Percentiles rank a stretch among this genome's conserved stretches.
Conservation (phyloP, 2,888 invertebrate species). For the Cantharis flavilabris region DNA sequence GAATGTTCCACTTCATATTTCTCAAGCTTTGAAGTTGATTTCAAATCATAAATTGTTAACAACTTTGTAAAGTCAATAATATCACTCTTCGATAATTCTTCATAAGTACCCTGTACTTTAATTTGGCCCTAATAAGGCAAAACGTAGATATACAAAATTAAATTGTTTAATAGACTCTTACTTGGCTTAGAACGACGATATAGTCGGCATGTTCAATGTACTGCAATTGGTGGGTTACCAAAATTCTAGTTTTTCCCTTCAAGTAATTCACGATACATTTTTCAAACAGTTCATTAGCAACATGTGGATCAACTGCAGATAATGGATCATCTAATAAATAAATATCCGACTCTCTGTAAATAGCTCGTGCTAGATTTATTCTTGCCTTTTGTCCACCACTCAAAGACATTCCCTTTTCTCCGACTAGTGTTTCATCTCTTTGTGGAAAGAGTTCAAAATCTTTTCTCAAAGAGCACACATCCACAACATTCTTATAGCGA, state of each 20-base stretch:
- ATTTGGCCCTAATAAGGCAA: conserved; percentile 57
- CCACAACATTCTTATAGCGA: conserved; percentile 59
- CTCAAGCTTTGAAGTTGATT: conserved; percentile 10
- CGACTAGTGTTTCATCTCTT: conserved; percentile 59
- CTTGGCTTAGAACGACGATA: conserved; percentile 60
- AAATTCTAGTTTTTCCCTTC: conserved; percentile 63
- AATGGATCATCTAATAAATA: no score
- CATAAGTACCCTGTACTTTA: conserved; percentile 64
- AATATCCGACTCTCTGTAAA: no score
- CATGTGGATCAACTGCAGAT: no score
- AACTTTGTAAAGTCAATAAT: conserved; percentile 66
- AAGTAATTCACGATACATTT: conserved; percentile 68
- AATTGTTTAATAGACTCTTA: background rate
- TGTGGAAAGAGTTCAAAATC: conserved; percentile 67
- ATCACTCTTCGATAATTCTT: conserved; percentile 57
- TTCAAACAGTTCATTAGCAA: conserved; percentile 65
- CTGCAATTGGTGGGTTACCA: conserved; percentile 77
- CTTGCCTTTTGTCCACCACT: no score
- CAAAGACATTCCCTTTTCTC: conserved; percentile 72
- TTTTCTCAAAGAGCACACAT: conserved; percentile 64
- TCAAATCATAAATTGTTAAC: conserved; percentile 37
- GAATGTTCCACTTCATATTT: no score
- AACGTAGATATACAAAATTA: background rate
- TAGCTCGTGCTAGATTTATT: no score
- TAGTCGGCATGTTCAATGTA: conserved; percentile 62